A percentile compares a stretch with the other conserved stretches of the same genome.
Evolutionary conservation across 2,888 invertebrate genomes (phyloP).

Genomic region (Taenaris catops): DNA sequence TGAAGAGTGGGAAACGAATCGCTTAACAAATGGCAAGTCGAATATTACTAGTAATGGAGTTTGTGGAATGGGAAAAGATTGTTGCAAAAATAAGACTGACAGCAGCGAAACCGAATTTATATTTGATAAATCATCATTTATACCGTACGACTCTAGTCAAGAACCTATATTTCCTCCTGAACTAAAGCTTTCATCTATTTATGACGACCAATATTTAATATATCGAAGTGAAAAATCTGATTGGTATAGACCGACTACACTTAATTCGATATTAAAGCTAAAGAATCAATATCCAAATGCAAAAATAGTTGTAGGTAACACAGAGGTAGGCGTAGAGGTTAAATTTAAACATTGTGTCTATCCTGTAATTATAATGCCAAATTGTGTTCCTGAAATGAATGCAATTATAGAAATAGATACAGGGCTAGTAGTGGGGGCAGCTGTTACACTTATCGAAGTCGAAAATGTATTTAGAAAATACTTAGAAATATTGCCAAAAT

Average conservation of each 20-base stretch:
- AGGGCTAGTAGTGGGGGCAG: slow-evolving; percentile 88
- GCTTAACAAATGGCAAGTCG: slow-evolving; percentile 37
- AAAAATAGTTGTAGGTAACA: slow-evolving; percentile 90
- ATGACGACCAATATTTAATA: slow-evolving; percentile 76
- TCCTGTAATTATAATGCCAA: slow-evolving; percentile 91
- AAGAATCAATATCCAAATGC: slow-evolving; percentile 84
- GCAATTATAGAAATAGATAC: slow-evolving; percentile 73
- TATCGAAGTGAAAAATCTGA: slow-evolving; percentile 76
- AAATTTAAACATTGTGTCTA: slow-evolving; percentile 90
- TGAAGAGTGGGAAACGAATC: slow-evolving; percentile 83
- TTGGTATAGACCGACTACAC: slow-evolving; percentile 85
- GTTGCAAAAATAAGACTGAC: slow-evolving; percentile 79
- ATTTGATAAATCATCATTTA: slow-evolving; percentile 81
- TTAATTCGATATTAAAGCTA: slow-evolving; percentile 80
- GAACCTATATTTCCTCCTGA: slow-evolving; percentile 93
- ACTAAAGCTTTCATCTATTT: slow-evolving; percentile 79
- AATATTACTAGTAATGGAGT: slow-evolving; percentile 31
- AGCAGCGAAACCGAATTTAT: slow-evolving; percentile 71
- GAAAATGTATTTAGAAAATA: slow-evolving; percentile 82
- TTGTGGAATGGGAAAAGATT: slow-evolving; percentile 82
- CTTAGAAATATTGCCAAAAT: slow-evolving; percentile 77
- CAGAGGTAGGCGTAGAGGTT: slow-evolving; percentile 91
- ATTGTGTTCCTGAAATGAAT: slow-evolving; percentile 89
- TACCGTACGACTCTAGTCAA: slow-evolving; percentile 86
- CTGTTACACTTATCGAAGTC: slow-evolving; percentile 89